Base-by-base conservation (phyloP, 92 coral and sea anemone species). In the Palythoa grandis region DNA sequence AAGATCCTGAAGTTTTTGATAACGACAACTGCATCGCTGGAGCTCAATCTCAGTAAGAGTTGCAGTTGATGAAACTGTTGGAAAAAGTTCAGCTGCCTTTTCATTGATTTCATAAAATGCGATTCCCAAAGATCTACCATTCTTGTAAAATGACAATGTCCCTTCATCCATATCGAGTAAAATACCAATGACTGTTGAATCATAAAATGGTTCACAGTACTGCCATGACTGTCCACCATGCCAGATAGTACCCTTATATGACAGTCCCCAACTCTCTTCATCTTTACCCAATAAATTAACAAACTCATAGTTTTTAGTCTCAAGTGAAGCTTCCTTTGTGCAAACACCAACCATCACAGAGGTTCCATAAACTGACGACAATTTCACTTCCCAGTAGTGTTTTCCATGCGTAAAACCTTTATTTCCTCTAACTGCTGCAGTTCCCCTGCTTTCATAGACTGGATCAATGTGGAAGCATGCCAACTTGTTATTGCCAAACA, bases 361-460 rank as follows among this genome's bases (percentile, higher is more conserved):
- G 24, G 98, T 95, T 15, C 98, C 98, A 73, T 88, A 95, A 7
- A 96, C 94, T 19, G 98, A 92, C 74, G 90, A 93, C 39, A 96
- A 91, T 72, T 93, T 96, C 22, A 96, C 92, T 65, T 96, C 98
- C 98, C 98, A 96, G 83, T 96, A 96, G 74, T 96, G 98, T 61
- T 95, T 94, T 6, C 98, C 98, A 66, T 91, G 93, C 8, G 98
- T 91, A 57, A 96, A 95, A 16, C 98, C 96, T 83, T 96, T 93
- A 14, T 87, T 91, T 15, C 98, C 98, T 66, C 98, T 86, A 22
- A 96, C 98, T 10, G 96, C 98, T n/a, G 98, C 98, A 20, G 98
- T 96, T 7, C 98, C 98, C 3, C 91, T 94, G 78, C 98, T 94
- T 87, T 92, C 91, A 19, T 86, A 75, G 9, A 94, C 93, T 61